A percentile compares a stretch with the other conserved stretches of the same genome.
Conservation (phyloP, 2,113 vertebrate genomes). For the Prionailurus viverrinus region DNA sequence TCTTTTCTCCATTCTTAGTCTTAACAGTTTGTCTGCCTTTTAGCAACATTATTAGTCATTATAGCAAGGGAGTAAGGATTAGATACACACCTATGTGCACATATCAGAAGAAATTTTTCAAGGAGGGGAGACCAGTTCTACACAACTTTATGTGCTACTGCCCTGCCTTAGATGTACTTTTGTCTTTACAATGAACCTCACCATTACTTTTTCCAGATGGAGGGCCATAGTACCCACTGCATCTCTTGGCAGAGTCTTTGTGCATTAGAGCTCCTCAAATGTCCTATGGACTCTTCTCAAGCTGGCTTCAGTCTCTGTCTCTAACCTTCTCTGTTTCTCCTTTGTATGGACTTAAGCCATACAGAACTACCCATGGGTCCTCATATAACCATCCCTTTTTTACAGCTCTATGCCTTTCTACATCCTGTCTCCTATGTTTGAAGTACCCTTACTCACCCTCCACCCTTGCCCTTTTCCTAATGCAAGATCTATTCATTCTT, state of each 20-base stretch:
- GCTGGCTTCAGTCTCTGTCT: not conserved
- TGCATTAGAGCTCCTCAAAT: not conserved
- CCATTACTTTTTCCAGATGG: not conserved
- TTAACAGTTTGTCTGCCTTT: slow-evolving; percentile 18
- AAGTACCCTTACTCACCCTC: not conserved
- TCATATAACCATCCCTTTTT: not conserved
- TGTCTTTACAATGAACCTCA: not conserved
- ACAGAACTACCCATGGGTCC: not conserved
- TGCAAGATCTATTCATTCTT: not conserved
- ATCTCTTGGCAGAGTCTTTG: not conserved
- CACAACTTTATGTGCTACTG: not conserved
- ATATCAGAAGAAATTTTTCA: not conserved
- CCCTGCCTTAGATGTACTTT: not conserved
- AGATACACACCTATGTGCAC: not conserved
- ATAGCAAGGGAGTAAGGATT: not conserved
- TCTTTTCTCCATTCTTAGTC: not conserved
- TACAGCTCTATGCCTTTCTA: not conserved
- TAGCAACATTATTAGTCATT: not conserved
- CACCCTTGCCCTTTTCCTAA: not conserved
- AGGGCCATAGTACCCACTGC: not conserved
- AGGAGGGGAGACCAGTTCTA: not conserved
- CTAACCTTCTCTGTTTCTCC: not conserved
- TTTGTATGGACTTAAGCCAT: not conserved
- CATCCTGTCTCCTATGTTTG: not conserved
- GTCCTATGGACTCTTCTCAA: not conserved